Base-by-base conservation (phyloP, 2,888 invertebrate genomes). In the Leptopilina myrica region DNA sequence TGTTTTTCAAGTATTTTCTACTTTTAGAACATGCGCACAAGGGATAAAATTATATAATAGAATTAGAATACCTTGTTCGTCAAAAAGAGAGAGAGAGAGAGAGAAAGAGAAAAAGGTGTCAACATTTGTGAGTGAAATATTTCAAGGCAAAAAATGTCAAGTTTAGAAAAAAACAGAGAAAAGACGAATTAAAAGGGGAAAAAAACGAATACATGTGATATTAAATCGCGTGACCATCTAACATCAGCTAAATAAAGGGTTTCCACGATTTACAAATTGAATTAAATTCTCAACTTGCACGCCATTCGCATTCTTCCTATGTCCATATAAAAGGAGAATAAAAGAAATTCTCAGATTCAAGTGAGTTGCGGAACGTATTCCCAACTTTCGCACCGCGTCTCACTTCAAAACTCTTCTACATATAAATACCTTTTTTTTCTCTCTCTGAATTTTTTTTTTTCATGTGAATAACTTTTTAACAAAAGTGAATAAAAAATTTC, bases 211-310 rank as follows among this genome's bases (percentile, higher is more conserved):
- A 73, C 56, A 73, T 73, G 73, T 73, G 73, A 73, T 67, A 66
- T 65, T 49, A 86, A 85, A 88, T 91, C 85, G 91, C 91, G 91
- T 91, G 91, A 90, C 90, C 79, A 84, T 80, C 88, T 87, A 80
- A 89, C 86, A 89, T 91, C 89, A 90, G 90, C 89, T 84, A 80
- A 82, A 90, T 89, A 87, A 90, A 89, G 89, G 91, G 91, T 91
- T 91, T 92, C 91, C 85, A 80, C 79, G 84, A 88, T 90, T 87
- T 86, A 85, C 84, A 89, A 91, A 91, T 92, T 88, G 86, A 90
- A 91, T 92, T 92, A 92, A 89, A 88, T 87, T 88, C 88, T 91
- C 88, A 91, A 84, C 84, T 79, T 82, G 77, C 91, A 92, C 90
- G 91, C 91, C 80, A 91, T 86, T 85, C 81, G 73, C 84, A 85